Evolutionary conservation across 2,888 invertebrate genomes (phyloP).

Genomic region (Synanthedon tipuliformis): DNA sequence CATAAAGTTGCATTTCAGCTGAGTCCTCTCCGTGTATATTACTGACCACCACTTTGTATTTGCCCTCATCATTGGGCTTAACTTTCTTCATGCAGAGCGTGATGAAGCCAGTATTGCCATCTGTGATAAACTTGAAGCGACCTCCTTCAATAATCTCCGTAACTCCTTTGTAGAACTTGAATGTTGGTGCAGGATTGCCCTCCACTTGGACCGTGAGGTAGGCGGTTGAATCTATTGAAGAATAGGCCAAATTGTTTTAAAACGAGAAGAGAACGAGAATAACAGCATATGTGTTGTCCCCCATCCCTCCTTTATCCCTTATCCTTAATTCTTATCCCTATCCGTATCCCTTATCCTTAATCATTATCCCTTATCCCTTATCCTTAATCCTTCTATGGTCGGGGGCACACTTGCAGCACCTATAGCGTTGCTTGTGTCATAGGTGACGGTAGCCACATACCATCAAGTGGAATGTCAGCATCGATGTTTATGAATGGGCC

Average conservation of each 20-base stretch:
- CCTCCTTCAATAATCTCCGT: constrained; percentile 95
- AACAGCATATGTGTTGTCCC: too few species aligned
- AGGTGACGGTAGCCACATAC: too few species aligned
- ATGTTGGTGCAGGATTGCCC: constrained; percentile 94
- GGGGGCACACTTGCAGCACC: too few species aligned
- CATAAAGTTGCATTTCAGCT: constrained; percentile 95
- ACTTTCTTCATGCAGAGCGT: constrained; percentile 96
- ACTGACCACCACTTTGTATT: constrained; percentile 91
- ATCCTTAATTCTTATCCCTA: too few species aligned
- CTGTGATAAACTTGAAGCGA: constrained; percentile 93
- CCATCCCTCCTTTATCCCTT: too few species aligned
- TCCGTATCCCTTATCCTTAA: too few species aligned
- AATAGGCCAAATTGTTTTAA: constrained; percentile 1
- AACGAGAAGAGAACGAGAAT: neutral
- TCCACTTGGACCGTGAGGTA: constrained; percentile 94
- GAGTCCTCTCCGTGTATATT: constrained; percentile 96
- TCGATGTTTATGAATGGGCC: too few species aligned
- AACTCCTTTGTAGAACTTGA: constrained; percentile 95
- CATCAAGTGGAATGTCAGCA: too few species aligned
- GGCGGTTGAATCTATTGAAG: constrained; percentile 83
- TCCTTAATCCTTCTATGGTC: too few species aligned
- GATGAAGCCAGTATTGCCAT: constrained; percentile 91
- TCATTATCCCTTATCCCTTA: too few species aligned
- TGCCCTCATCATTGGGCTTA: constrained; percentile 96
- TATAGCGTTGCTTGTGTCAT: too few species aligned